A percentile compares a stretch with the other conserved stretches of the same genome.
Conservation (phyloP, 2,797 vertebrate genomes). For the Rhynchotus rufescens region DNA sequence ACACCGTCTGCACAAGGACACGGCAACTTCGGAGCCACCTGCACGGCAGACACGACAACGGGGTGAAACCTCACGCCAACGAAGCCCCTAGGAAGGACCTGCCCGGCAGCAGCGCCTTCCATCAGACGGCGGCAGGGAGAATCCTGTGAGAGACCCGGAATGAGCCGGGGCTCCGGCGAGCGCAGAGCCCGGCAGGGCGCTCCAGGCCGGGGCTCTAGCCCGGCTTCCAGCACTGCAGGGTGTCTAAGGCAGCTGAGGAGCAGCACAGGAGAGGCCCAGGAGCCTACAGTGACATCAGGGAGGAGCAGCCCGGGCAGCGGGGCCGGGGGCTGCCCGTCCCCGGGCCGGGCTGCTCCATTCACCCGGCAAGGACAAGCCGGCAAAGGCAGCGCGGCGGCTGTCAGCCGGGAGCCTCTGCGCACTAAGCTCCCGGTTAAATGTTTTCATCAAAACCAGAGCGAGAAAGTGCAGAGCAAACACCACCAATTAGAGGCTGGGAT, state of each 20-base stretch:
- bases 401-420: slow-evolving; percentile 61
- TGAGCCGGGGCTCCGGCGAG: background rate
- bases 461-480: slow-evolving; percentile 73
- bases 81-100: background rate
- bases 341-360: background rate
- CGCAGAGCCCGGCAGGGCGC: background rate
- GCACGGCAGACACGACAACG: background rate
- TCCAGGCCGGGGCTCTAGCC: background rate
- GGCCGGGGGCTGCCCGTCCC: background rate
- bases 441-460: slow-evolving; percentile 73
- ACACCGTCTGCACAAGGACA: background rate
- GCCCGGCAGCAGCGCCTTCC: background rate
- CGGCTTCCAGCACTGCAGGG: background rate
- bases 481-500: slow-evolving; percentile 68
- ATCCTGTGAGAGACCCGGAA: background rate
- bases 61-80: background rate
- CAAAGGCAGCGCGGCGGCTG: background rate
- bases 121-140: slow-evolving; percentile 5
- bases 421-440: slow-evolving; percentile 68
- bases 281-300: background rate
- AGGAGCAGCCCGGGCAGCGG: background rate
- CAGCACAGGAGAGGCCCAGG: background rate
- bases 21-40: background rate
- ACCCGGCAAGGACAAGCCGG: slow-evolving; percentile 32
- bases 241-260: background rate